Evolutionary conservation across 2,797 vertebrate species (phyloP).

Genomic region (Pantherophis alleghaniensis): DNA sequence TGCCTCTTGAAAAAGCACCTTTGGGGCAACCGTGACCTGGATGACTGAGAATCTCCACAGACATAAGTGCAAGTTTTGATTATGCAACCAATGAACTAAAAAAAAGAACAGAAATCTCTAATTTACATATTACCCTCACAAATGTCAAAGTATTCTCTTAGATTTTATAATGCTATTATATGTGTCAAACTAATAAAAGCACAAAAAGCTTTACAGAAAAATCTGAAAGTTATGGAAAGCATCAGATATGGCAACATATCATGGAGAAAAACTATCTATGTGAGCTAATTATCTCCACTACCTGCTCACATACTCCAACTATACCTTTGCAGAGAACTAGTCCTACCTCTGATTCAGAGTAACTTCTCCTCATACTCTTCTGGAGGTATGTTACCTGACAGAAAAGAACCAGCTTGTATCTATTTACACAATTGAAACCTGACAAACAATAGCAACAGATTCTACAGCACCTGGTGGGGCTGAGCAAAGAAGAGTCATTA

Average conservation of each 20-base stretch:
- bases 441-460: background rate
- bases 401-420: background rate
- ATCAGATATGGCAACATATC: background rate
- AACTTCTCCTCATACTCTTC: background rate
- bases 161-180: background rate
- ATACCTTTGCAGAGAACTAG: background rate
- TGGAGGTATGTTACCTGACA: background rate
- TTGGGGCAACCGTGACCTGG: too few relatives aligned
- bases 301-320: background rate
- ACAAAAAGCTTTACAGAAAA: background rate
- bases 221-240: background rate
- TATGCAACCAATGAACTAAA: background rate
- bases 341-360: background rate
- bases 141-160: background rate
- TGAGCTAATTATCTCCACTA: background rate
- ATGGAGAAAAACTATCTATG: background rate
- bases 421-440: background rate
- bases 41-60: too few relatives aligned
- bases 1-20: too few relatives aligned
- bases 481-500: background rate
- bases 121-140: background rate
- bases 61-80: background rate
- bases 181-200: background rate
- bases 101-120: background rate
- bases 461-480: background rate